A percentile compares a stretch with the other conserved stretches of the same genome.
phyloP scores from a whole-genome alignment of 2,888 invertebrate species.

The Chrysolina americana region DNA sequence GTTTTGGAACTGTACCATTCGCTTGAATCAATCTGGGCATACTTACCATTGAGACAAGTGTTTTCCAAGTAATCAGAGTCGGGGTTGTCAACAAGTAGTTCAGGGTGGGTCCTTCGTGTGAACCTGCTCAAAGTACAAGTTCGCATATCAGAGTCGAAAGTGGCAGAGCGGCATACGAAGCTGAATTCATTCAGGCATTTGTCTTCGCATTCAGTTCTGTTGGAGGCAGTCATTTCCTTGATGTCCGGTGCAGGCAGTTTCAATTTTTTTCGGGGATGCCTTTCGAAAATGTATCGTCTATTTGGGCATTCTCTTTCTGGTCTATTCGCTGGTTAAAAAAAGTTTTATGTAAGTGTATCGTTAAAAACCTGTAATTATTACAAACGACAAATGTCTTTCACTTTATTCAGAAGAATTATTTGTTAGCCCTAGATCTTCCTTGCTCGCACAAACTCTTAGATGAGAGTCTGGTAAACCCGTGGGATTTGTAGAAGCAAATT shows the following conservation, averaged over 20 bases:
- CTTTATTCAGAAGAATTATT: too few species aligned
- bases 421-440: too few species aligned
- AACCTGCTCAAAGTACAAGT: conserved; percentile 87
- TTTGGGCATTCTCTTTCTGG: conserved; percentile 92
- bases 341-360: neutral
- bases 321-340: conserved; percentile 76
- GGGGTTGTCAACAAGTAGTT: conserved; percentile 86
- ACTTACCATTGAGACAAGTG: conserved; percentile 87
- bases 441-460: too few species aligned
- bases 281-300: conserved; percentile 89
- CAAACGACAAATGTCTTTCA: too few species aligned
- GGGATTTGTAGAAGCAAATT: too few species aligned
- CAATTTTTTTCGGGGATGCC: conserved; percentile 87
- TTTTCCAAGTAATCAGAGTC: conserved; percentile 93
- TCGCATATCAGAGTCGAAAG: conserved; percentile 83
- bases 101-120: conserved; percentile 89
- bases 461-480: too few species aligned
- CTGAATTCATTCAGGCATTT: conserved; percentile 91
- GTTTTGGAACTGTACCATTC: too few species aligned
- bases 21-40: too few species aligned
- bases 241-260: conserved; percentile 86
- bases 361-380: too few species aligned
- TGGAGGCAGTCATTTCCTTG: conserved; percentile 88
- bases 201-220: conserved; percentile 91
- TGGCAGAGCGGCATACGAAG: conserved; percentile 90